Conservation (phyloP, 2,113 vertebrate species). For the Calidris pygmaea region DNA sequence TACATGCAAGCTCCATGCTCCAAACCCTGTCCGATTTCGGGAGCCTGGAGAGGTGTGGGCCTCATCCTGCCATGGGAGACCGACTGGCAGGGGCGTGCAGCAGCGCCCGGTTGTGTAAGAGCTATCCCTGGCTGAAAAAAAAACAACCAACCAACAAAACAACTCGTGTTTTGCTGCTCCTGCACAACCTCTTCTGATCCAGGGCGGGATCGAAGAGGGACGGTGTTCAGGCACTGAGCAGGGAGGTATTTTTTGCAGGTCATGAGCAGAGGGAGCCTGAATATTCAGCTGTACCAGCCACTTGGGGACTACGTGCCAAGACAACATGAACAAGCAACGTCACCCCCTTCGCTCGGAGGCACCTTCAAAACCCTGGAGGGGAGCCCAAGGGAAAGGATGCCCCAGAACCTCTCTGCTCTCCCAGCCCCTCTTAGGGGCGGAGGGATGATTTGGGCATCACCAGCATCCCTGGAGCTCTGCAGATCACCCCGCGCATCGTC, state of each 20-base stretch:
- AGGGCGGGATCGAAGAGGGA: accelerated
- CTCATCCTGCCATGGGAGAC: neutral
- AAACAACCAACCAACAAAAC: too few relatives aligned
- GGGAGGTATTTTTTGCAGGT: neutral
- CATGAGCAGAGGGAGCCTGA: neutral
- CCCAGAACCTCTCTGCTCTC: neutral
- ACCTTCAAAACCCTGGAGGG: neutral
- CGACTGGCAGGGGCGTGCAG: neutral
- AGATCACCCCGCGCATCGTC: neutral
- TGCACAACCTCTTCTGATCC: neutral
- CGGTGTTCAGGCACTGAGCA: neutral
- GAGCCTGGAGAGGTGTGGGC: neutral
- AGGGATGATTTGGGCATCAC: neutral
- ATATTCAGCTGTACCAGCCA: neutral
- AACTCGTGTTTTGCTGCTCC: neutral
- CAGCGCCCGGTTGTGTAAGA: neutral
- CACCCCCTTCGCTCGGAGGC: neutral
- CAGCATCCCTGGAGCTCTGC: neutral
- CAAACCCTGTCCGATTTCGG: accelerated
- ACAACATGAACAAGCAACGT: accelerated
- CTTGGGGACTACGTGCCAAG: neutral
- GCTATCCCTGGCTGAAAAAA: neutral
- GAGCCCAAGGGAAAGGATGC: neutral
- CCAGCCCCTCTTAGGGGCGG: neutral
- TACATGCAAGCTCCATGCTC: neutral